phyloP scores from a whole-genome alignment of 2,113 vertebrate species.

The Dicaeum eximium region DNA sequence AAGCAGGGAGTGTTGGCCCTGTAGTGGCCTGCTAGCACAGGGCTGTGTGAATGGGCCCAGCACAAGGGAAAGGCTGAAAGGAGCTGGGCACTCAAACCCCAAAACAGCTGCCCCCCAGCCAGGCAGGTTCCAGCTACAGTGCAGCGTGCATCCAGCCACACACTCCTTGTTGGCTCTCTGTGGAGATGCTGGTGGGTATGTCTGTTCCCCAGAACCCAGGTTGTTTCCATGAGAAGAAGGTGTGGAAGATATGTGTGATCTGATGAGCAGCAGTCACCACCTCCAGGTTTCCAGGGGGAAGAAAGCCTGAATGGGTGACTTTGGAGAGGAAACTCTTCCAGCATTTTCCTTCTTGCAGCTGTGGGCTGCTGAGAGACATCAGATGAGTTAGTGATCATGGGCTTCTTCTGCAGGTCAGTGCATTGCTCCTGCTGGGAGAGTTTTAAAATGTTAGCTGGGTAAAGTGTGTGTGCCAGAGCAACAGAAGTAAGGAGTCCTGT shows the following conservation, averaged over 20 bases:
- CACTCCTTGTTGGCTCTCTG: not conserved
- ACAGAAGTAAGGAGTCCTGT: fast-evolving
- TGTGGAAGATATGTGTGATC: not conserved
- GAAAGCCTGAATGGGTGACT: not conserved
- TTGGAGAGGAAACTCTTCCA: not conserved
- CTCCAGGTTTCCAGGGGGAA: not conserved
- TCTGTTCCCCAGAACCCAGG: not conserved
- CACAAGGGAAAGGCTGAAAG: not conserved
- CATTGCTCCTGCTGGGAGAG: not conserved
- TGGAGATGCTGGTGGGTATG: not conserved
- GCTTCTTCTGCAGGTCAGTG: not conserved
- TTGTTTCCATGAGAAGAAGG: not conserved
- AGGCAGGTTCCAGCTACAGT: not conserved
- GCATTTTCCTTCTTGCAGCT: not conserved
- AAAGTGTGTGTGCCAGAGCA: not conserved
- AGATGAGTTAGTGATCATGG: not conserved
- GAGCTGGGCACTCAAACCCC: not conserved
- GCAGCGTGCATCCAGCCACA: not conserved
- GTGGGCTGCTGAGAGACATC: not conserved
- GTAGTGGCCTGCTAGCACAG: fast-evolving
- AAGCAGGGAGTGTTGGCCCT: not conserved
- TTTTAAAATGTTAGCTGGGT: not conserved
- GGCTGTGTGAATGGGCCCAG: fast-evolving
- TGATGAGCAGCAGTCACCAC: not conserved
- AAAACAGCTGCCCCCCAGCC: not conserved